Evolutionary conservation across 2,888 invertebrate species (phyloP).

Genomic region (Seladonia tumulorum): DNA sequence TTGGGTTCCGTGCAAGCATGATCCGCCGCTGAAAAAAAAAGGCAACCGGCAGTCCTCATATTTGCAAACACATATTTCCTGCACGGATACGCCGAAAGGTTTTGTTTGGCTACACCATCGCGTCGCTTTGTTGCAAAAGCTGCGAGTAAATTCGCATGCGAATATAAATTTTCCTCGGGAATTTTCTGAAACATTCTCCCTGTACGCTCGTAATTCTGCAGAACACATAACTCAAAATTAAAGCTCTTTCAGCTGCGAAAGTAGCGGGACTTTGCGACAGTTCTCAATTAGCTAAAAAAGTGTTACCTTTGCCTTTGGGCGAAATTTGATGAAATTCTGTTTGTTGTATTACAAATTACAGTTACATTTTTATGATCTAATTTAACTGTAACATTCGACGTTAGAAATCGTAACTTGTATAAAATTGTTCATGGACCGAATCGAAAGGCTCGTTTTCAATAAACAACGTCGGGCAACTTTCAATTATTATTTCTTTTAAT

Average conservation of each 20-base stretch:
- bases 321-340: background rate
- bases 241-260: background rate
- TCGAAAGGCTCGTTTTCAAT: background rate
- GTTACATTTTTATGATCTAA: no score
- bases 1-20: background rate
- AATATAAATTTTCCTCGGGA: background rate
- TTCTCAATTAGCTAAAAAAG: background rate
- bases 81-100: background rate
- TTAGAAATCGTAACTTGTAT: background rate
- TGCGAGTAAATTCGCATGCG: background rate
- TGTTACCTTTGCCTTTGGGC: background rate
- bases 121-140: background rate
- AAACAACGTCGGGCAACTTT: background rate
- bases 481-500: background rate
- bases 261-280: background rate
- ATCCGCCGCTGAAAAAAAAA: background rate
- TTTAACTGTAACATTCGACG: no score
- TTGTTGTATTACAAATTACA: background rate
- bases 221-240: background rate
- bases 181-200: background rate
- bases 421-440: background rate
- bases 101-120: background rate
- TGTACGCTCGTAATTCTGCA: background rate
- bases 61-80: background rate
- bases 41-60: background rate